Conservation (phyloP, 2,888 invertebrate species). For the Drosophila hawaiiensis region DNA sequence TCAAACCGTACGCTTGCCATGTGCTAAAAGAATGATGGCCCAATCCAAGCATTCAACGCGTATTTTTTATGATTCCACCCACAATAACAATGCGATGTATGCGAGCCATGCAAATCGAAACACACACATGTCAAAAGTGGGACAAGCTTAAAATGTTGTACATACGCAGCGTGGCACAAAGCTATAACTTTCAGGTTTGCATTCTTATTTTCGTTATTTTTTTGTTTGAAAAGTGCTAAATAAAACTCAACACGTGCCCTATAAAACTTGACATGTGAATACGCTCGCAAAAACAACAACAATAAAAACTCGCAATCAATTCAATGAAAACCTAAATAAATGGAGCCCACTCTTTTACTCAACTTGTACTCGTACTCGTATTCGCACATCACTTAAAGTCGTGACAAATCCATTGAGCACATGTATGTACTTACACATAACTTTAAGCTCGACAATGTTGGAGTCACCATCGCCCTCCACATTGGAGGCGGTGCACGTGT, state of each 20-base stretch:
- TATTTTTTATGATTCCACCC: conserved; percentile 44
- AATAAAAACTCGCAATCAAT: conserved; percentile 47
- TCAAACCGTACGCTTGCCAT: conserved; percentile 8
- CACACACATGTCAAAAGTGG: conserved; percentile 36
- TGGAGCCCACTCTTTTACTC: conserved; percentile 11
- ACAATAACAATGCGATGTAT: conserved; percentile 38
- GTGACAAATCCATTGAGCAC: conserved; percentile 8
- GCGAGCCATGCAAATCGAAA: conserved; percentile 44
- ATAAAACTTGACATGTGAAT: conserved; percentile 45
- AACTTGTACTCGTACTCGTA: too few relatives aligned
- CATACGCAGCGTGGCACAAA: conserved; percentile 38
- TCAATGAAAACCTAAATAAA: conserved; percentile 41
- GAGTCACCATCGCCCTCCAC: conserved; percentile 96
- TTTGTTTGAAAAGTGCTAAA: conserved; percentile 31
- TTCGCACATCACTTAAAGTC: conserved; percentile 24
- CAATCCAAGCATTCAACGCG: conserved; percentile 17
- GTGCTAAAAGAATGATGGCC: conserved; percentile 32
- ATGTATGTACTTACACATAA: conserved; percentile 92
- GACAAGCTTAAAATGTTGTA: conserved; percentile 48
- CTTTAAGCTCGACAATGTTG: conserved; percentile 91
- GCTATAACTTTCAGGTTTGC: conserved; percentile 41
- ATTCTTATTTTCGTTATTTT: neutral
- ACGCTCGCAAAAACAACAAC: conserved; percentile 24
- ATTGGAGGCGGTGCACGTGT: conserved; percentile 95
- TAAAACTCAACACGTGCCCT: conserved; percentile 55